These are phyloP conservation scores for Sander lucioperca DNA, from an alignment of 2,113 vertebrate species.

Conservation along the genomic window DNA sequence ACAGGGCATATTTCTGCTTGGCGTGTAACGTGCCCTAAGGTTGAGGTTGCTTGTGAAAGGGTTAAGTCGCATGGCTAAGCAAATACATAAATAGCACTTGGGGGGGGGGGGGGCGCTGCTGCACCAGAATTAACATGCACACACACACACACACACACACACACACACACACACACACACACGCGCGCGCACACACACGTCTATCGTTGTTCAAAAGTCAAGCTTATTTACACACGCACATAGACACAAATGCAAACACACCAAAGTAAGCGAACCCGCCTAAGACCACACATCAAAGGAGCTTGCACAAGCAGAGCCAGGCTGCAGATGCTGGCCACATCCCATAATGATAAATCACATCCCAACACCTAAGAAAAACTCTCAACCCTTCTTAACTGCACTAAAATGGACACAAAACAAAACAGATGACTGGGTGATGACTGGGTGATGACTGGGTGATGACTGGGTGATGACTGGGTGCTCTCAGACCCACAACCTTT, in stretches of 20 bases:
- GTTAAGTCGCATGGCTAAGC: constrained; percentile 73
- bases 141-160: background rate
- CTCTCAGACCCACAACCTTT: background rate
- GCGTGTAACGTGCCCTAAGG: constrained; percentile 52
- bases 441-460: background rate
- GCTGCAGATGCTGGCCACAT: constrained; percentile 43
- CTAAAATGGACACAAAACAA: constrained; percentile 36
- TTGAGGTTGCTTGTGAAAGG: constrained; percentile 66
- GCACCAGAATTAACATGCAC: constrained; percentile 56
- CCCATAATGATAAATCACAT: constrained; percentile 65
- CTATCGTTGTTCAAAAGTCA: background rate
- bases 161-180: constrained; percentile 15
- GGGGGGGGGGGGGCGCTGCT: constrained; percentile 4
- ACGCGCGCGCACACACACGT: constrained; percentile 3
- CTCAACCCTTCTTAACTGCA: constrained; percentile 14
- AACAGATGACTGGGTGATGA: constrained; percentile 2
- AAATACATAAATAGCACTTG: constrained; percentile 69
- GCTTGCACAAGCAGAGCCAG: constrained; percentile 25
- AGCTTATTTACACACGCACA: constrained; percentile 3
- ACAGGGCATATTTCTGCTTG: constrained; percentile 59
- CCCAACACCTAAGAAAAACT: constrained; percentile 47
- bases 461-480: background rate
- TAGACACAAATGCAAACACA: constrained; percentile 48
- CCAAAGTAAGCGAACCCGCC: constrained; percentile 11
- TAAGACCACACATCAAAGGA: constrained; percentile 45